Evolutionary conservation across 2,113 vertebrate species (phyloP), one percentile per base, ranked within the genome.

Genomic region (Hydrochoerus hydrochaeris): DNA sequence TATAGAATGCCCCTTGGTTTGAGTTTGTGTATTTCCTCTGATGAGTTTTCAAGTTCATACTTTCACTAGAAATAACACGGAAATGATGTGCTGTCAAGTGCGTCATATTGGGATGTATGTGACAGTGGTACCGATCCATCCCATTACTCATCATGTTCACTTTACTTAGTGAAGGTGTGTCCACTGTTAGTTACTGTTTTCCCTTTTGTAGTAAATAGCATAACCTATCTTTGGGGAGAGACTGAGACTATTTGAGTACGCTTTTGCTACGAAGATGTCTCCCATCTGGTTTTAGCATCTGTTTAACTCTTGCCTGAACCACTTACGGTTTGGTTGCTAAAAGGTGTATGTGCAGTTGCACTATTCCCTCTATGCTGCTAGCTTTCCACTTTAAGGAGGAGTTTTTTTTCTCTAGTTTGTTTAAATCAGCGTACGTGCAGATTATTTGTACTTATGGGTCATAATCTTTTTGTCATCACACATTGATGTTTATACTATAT

Each of bases 51-150:
- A 32, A 16, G 30, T 73, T 94, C 69, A 54, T 73, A 46, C 13
- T 96, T 94, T 20, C 30, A 24, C 90, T 96, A 96, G 26, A 77
- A 94, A n/a, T 54, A 81, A 83, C 38, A 91, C n/a, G 65, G 28
- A 85, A 69, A 13, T 67, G 35, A 41, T 75, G 30, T 69, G 1
- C 89, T 87, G 89, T 58, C 63, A 38, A 80, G 67, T 92, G 32
- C 17, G 4, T 73, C 3, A 17, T 60, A 30, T 62, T 26, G 30
- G 24, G 63, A 88, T 44, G 44, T 44, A 10, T 13, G 5, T 67
- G 44, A 63, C 77, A 67, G 19, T 57, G 17, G 9, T 88, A 19
- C 11, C 41, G 7, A 24, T 85, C 7, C 6, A 13, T 71, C 38
- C 9, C 0, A 1, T 78, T 71, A 35, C n/a, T 87, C 17, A 26